phyloP scores from a whole-genome alignment of 2,888 invertebrate genomes.

The Synergus japonicus region DNA sequence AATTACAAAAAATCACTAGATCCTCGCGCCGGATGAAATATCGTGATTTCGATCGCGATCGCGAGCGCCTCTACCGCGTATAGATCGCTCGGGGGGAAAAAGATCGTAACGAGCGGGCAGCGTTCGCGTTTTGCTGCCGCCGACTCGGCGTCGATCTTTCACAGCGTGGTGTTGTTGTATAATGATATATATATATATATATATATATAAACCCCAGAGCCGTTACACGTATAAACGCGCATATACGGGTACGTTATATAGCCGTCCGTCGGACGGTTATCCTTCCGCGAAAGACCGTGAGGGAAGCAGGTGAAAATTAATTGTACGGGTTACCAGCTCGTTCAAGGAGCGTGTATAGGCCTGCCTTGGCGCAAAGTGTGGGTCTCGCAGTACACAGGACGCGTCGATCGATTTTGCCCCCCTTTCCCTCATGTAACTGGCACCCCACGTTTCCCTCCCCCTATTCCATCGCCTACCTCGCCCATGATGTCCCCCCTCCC shows the following conservation, averaged over 20 bases:
- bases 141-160: slow-evolving; percentile 46
- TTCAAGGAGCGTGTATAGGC: slow-evolving; percentile 52
- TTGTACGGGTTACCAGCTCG: slow-evolving; percentile 68
- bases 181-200: too few species aligned
- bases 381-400: slow-evolving; percentile 63
- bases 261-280: slow-evolving; percentile 41
- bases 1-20: not conserved
- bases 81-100: slow-evolving; percentile 16
- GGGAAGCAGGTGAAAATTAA: slow-evolving; percentile 72
- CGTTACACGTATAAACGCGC: slow-evolving; percentile 41
- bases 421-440: slow-evolving; percentile 42
- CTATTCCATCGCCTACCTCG: slow-evolving; percentile 28
- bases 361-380: slow-evolving; percentile 60
- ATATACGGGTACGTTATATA: slow-evolving; percentile 43
- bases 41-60: slow-evolving; percentile 33
- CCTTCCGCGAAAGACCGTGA: slow-evolving; percentile 54
- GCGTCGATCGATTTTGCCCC: slow-evolving; percentile 67
- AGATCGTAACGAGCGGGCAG: slow-evolving; percentile 43
- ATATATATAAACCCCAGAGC: slow-evolving; percentile 13
- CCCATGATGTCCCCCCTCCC: slow-evolving; percentile 38
- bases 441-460: slow-evolving; percentile 38
- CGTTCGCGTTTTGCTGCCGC: slow-evolving; percentile 46
- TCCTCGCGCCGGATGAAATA: slow-evolving; percentile 36
- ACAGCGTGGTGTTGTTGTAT: slow-evolving; percentile 37
- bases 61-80: slow-evolving; percentile 13